Conservation (phyloP, 2,113 vertebrate genomes). For the Centropus unirufus region DNA sequence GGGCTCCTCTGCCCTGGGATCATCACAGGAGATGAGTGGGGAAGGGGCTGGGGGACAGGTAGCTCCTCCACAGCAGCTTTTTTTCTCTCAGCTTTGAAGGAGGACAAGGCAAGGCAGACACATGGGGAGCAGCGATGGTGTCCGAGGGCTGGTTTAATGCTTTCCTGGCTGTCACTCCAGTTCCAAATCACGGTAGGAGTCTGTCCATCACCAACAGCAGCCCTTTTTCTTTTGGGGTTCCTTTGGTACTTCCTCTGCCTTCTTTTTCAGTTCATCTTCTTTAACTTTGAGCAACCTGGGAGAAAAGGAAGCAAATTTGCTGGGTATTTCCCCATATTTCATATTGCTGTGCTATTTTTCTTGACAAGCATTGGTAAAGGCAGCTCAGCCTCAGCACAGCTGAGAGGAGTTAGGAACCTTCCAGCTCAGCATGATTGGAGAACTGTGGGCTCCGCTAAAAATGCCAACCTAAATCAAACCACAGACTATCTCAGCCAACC, state of each 20-base stretch:
- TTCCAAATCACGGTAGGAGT: background rate
- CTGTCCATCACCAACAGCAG: slow-evolving; percentile 79
- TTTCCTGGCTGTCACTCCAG: background rate
- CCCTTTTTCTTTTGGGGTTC: slow-evolving; percentile 71
- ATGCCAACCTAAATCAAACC: background rate
- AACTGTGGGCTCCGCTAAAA: background rate
- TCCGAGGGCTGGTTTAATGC: background rate
- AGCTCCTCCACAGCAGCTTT: background rate
- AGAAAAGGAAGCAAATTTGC: background rate
- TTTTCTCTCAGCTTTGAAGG: background rate
- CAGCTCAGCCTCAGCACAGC: background rate
- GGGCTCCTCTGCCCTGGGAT: background rate
- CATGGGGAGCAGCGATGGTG: background rate
- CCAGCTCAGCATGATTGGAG: accelerated
- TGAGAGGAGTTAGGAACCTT: background rate
- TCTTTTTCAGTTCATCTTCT: slow-evolving; percentile 64
- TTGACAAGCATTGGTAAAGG: background rate
- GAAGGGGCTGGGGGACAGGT: background rate
- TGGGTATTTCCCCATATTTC: background rate
- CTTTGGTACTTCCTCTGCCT: slow-evolving; percentile 59
- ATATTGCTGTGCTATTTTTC: background rate
- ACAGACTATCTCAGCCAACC: background rate
- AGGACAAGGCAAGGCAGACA: background rate
- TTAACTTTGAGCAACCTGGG: slow-evolving; percentile 81
- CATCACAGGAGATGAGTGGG: background rate